phyloP scores from a whole-genome alignment of 2,113 vertebrate genomes.

The Callithrix jacchus region DNA sequence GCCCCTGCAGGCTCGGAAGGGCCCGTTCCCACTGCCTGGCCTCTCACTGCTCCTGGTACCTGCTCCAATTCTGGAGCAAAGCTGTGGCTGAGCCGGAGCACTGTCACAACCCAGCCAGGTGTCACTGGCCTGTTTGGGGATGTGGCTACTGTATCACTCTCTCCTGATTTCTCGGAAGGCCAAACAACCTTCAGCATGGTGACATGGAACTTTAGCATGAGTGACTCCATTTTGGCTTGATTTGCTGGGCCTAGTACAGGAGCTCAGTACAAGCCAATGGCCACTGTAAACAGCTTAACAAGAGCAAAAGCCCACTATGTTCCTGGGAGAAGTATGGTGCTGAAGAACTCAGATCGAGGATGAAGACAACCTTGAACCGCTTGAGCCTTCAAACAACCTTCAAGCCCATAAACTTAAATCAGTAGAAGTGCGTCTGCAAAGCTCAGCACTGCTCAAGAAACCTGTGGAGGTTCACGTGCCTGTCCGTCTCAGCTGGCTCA shows the following conservation, averaged over 20 bases:
- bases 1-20: too few relatives aligned
- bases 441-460: background rate
- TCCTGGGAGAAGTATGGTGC: background rate
- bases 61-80: too few relatives aligned
- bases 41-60: too few relatives aligned
- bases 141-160: background rate
- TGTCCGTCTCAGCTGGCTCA: background rate
- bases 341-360: background rate
- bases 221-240: background rate
- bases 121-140: background rate
- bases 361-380: background rate
- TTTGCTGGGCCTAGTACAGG: background rate
- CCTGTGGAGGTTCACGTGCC: too few relatives aligned
- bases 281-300: background rate
- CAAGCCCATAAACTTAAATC: background rate
- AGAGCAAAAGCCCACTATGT: background rate
- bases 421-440: too few relatives aligned
- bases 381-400: background rate
- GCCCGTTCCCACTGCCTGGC: too few relatives aligned
- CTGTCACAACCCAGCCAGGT: too few relatives aligned
- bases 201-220: background rate
- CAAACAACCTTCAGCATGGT: background rate
- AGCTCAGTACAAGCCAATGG: background rate
- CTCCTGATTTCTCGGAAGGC: background rate
- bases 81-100: too few relatives aligned